phyloP scores from a whole-genome alignment of 1,140 invertebrate genomes.

The Metaphire vulgaris region DNA sequence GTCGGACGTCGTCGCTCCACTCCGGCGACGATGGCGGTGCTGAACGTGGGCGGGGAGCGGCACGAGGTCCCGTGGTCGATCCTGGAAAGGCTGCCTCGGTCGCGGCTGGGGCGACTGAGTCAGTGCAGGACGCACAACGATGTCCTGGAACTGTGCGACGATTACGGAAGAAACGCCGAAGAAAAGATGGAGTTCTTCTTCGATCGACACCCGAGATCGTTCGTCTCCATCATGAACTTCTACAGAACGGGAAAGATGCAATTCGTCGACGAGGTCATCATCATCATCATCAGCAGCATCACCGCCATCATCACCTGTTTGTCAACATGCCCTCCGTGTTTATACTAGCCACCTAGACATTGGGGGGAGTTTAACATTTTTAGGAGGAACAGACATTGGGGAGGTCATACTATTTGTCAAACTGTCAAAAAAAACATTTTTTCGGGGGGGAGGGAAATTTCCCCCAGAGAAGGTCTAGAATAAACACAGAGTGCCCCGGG shows the following conservation, averaged over 20 bases:
- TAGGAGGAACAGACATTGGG: too few relatives aligned
- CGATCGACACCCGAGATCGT: constrained; percentile 93
- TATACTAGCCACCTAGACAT: too few relatives aligned
- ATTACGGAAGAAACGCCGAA: constrained; percentile 64
- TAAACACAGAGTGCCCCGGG: too few relatives aligned
- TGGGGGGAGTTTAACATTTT: too few relatives aligned
- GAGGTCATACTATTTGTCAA: too few relatives aligned
- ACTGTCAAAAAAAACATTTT: too few relatives aligned
- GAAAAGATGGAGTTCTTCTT: constrained; percentile 96
- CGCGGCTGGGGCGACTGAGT: constrained; percentile 78
- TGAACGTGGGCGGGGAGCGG: constrained; percentile 93
- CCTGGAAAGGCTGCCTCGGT: constrained; percentile 87
- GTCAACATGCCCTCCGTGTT: too few relatives aligned
- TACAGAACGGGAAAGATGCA: constrained; percentile 95
- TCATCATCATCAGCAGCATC: background rate
- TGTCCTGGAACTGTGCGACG: constrained; percentile 91
- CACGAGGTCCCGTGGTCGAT: constrained; percentile 96
- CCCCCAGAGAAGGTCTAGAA: too few relatives aligned
- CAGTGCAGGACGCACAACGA: constrained; percentile 93
- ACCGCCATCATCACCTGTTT: background rate
- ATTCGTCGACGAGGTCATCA: constrained; percentile 73
- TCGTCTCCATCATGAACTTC: constrained; percentile 95
- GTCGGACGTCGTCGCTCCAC: too few relatives aligned
- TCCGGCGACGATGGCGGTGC: constrained; percentile 59
- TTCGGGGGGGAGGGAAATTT: too few relatives aligned